Evolutionary conservation across 2,888 invertebrate genomes (phyloP), one percentile per base, ranked within the genome.

Genomic region (Cataglyphis rosenhaueri): DNA sequence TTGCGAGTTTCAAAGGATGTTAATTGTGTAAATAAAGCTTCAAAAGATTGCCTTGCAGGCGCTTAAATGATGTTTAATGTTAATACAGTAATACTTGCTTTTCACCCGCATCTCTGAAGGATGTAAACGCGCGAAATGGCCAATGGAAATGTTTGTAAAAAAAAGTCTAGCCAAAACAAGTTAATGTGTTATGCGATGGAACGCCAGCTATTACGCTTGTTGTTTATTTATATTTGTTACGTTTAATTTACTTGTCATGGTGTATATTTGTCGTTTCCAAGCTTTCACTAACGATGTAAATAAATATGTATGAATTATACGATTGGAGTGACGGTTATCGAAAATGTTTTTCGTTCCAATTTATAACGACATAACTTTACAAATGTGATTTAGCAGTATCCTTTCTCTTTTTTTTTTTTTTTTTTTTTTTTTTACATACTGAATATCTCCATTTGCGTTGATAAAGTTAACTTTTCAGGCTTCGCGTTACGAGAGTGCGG

Each of bases 351-450:
- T 35, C 59, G 70, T 44, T 21, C 18, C 78, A 70, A 55, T 44
- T 70, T 70, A 59, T 79, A 79, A 79, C 70, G 70, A 79, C 70
- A 48, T 79, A 79, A 79, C 59, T 79, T 79, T 61, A 70, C 78
- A 70, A 61, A 79, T 79, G 44, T 44, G 32, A 79, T 79, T 79
- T 79, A 48, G 78, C 70, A 25, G 25, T 70, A 59, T 44, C 21
- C 44, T 48, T 41, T 18, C 44, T 38, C 55, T 62, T 75, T 52
- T 78, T 21, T 15, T 59, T 38, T 52, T 62, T 73, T 65, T 62
- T 73, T 75, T 64, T 15, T 68, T 38, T 65, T 62, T 74, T 76
- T 65, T 79, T 21, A 21, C 78, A 35, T 78, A 44, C 59, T 44
- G 59, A 70, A 70, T 78, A 70, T 70, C 70, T 59, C 78, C 44